phyloP scores from a whole-genome alignment of 2,888 invertebrate genomes.

The Enchytraeus crypticus region DNA sequence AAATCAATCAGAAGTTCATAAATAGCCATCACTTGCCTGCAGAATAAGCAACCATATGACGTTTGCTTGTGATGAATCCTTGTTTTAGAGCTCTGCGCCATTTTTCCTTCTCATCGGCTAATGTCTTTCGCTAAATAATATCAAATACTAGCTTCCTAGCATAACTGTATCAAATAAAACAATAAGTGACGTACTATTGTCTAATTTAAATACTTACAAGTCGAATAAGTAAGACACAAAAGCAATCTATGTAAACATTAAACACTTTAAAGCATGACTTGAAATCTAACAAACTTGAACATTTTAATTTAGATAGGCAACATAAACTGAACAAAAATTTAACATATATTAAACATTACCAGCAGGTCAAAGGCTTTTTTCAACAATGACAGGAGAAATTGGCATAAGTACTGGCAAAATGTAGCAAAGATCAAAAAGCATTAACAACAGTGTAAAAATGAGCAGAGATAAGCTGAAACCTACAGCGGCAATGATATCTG shows the following conservation, averaged over 20 bases:
- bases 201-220: not conserved
- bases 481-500: constrained; percentile 19
- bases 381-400: no score
- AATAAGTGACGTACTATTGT: not conserved
- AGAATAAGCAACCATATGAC: not conserved
- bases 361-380: no score
- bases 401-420: no score
- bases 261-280: not conserved
- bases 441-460: not conserved
- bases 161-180: not conserved
- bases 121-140: constrained; percentile 55
- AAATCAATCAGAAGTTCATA: not conserved
- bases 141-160: not conserved
- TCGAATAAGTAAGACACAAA: not conserved
- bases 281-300: not conserved
- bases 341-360: not conserved
- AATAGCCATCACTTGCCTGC: not conserved
- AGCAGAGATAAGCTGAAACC: constrained; percentile 3
- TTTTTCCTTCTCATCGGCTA: constrained; percentile 57
- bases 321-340: not conserved
- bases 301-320: not conserved
- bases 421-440: not conserved
- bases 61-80: constrained; percentile 53
- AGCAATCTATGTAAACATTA: not conserved
- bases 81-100: constrained; percentile 61